Evolutionary conservation across 37 sponge, comb jelly and placozoan genomes (phyloP), one percentile per base, ranked within the genome.

Genomic region (Eunapius fragilis): DNA sequence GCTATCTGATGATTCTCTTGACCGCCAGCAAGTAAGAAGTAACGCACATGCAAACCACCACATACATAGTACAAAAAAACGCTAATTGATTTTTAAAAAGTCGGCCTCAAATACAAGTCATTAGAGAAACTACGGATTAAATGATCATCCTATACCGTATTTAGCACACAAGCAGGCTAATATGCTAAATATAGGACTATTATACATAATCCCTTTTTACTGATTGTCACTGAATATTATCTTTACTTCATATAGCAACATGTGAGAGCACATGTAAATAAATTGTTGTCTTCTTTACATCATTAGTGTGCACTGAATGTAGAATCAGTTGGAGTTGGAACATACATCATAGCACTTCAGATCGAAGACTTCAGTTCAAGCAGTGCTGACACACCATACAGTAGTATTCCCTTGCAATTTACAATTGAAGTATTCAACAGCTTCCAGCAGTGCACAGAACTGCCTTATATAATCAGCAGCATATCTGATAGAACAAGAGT

Each of bases 381-480:
- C 12, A 33, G 68, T 30, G 9, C 68, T 3, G 45, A 67, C 33
- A 67, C 34, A 50, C 69, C 80, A 25, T 30, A 68, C 33, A 80
- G 80, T 50, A 80, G 80, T 80, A 34, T 80, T 14, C 80, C 80
- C 12, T 33, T 80, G 33, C 80, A 80, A 50, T 67, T 80, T 69
- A 34, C 68, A 2, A 34, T 80, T 11, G 6, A 2, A 14, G 50
- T 50, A 14, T 67, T 30, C 33, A 17, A 25, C 33, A 67, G 50
- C 2, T 14, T 25, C 69, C 31, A 27, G 30, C 50, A 33, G 32
- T 32, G 31, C 17, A 19, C 27, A 31, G 25, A 28, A 5, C 27
- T 69, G 22, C 67, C 27, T 25, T 70, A 67, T 30, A 28, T 34
- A 23, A 68, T 80, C n/a, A 69, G 31, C 23, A 69, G 27, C 69